These are phyloP conservation scores for Falcunculus frontatus DNA, from an alignment of 2,113 vertebrate species.

Conservation along the genomic window DNA sequence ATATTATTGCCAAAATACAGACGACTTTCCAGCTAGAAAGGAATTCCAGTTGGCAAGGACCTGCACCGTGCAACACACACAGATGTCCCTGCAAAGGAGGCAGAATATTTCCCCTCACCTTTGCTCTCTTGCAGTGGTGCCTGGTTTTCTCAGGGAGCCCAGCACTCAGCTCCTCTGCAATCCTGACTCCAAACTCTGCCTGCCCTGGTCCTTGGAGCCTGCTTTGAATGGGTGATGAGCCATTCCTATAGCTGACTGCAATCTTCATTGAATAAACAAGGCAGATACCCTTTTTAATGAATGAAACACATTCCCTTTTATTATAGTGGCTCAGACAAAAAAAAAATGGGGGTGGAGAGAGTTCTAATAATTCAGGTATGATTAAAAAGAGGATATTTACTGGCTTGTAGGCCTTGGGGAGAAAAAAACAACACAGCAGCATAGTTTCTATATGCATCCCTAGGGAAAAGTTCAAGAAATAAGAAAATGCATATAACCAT, in stretches of 20 bases:
- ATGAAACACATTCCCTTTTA: constrained; percentile 38
- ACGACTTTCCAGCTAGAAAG: neutral
- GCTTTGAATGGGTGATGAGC: neutral
- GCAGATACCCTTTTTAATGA: constrained; percentile 49
- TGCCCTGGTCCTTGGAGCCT: neutral
- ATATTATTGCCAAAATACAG: neutral
- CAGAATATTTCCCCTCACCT: neutral
- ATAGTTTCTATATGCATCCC: constrained; percentile 50
- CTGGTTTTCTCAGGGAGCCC: neutral
- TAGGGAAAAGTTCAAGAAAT: constrained; percentile 70
- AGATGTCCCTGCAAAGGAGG: neutral
- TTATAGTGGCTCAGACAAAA: neutral
- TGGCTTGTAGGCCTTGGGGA: constrained; percentile 28
- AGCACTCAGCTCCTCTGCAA: neutral
- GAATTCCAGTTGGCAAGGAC: neutral
- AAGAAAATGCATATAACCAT: constrained; percentile 72
- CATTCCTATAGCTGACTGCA: neutral
- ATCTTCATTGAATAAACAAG: neutral
- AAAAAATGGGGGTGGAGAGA: neutral
- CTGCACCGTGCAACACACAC: neutral
- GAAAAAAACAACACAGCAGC: constrained; percentile 1
- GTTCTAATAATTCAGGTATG: constrained; percentile 53
- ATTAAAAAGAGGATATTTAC: constrained; percentile 57
- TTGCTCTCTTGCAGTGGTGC: neutral
- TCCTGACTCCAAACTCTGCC: neutral